Evolutionary conservation across 2,797 vertebrate species (phyloP).

Genomic region (Molossus molossus): DNA sequence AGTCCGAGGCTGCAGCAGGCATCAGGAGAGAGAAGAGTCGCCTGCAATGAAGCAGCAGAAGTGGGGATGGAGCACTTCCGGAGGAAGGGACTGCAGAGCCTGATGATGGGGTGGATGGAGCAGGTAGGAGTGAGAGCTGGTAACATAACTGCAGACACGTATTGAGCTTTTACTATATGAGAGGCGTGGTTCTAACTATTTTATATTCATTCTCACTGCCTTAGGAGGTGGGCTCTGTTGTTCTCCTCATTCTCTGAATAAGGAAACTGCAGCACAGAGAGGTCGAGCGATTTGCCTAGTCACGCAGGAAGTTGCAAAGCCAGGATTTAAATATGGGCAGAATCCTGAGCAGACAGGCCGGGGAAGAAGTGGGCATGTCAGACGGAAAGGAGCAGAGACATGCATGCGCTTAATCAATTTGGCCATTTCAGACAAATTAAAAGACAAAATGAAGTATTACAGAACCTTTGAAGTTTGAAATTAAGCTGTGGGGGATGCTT

Average conservation of each 20-base stretch:
- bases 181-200: neutral
- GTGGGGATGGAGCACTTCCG: neutral
- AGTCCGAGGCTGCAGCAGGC: neutral
- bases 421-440: neutral
- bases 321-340: neutral
- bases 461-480: neutral
- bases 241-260: neutral
- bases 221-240: neutral
- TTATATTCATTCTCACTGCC: neutral
- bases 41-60: neutral
- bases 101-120: neutral
- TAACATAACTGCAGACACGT: neutral
- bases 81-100: neutral
- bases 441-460: neutral
- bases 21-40: neutral
- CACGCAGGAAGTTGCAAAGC: neutral
- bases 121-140: neutral
- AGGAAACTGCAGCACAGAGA: neutral
- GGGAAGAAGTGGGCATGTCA: neutral
- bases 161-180: neutral
- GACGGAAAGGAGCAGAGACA: neutral
- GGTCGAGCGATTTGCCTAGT: neutral
- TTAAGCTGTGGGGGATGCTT: neutral
- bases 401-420: neutral
- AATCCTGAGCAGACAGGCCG: neutral